A percentile compares a stretch with the other conserved stretches of the same genome.
Evolutionary conservation across 1,140 invertebrate genomes (phyloP).

Genomic region (Heliothis virescens): DNA sequence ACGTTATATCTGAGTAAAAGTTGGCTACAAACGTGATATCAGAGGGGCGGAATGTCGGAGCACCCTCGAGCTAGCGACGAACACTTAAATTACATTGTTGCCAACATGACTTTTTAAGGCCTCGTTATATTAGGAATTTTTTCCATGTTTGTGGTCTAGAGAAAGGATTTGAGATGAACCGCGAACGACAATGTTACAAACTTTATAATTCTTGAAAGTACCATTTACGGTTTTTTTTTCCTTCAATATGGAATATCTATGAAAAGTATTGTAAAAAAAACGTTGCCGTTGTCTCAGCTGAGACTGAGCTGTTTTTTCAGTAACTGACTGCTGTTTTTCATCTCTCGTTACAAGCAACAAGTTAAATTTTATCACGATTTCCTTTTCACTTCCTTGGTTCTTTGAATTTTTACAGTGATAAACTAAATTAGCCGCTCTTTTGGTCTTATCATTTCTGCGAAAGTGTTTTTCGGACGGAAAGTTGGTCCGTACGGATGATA

Average conservation of each 20-base stretch:
- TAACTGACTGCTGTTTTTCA: neutral
- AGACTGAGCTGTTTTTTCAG: too few relatives aligned
- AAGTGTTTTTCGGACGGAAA: slow-evolving; percentile 20
- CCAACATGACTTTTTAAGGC: slow-evolving; percentile 43
- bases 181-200: slow-evolving; percentile 7
- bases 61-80: slow-evolving; percentile 28
- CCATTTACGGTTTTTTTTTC: neutral
- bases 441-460: slow-evolving; percentile 20
- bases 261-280: neutral
- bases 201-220: slow-evolving; percentile 6
- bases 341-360: neutral
- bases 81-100: slow-evolving; percentile 50
- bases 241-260: neutral
- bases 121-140: slow-evolving; percentile 37
- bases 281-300: too few relatives aligned
- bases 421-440: slow-evolving; percentile 19
- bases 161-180: slow-evolving; percentile 8
- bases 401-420: neutral
- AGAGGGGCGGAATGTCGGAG: slow-evolving; percentile 37
- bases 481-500: neutral
- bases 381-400: neutral
- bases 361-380: neutral
- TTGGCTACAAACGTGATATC: slow-evolving; percentile 33
- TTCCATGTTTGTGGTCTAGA: slow-evolving; percentile 26
- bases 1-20: slow-evolving; percentile 26